Evolutionary conservation across 1,140 invertebrate genomes (phyloP), one percentile per base, ranked within the genome.

Genomic region (Hycleus phaleratus): DNA sequence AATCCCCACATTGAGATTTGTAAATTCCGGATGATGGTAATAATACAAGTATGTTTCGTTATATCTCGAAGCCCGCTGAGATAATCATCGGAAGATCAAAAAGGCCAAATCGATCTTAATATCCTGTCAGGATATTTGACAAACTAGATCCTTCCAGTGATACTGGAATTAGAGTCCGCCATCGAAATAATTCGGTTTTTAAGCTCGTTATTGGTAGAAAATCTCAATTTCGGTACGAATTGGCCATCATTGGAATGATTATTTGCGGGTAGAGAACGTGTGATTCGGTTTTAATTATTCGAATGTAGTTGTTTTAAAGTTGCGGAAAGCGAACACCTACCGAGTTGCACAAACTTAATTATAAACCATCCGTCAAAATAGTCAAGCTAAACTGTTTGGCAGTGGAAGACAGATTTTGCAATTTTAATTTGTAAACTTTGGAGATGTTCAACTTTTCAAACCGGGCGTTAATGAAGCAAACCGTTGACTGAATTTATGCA

Each of bases 401-500:
- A 50, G 45, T 49, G 58, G 51, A 59, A 59, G 58, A 59, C 58
- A 55, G 51, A 59, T 59, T 59, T 59, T 59, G 58, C 58, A 59
- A 59, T 59, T 59, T 59, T 59, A 59, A 59, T 59, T 59, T 59
- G 52, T 40, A 59, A 59, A 59, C 58, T 59, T 59, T 55, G 51
- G 40, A 32, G 58, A 59, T 59, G 58, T 59, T 59, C 50, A 55
- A 46, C 47, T 59, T 54, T 51, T 46, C 44, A 52, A 51, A 52
- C 58, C 50, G 38, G 49, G 45, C 54, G 55, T 59, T 59, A 59
- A 59, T 50, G 58, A 59, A 59, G 51, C 46, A 59, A 46, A 55
- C 53, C 46, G 52, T 59, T 49, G 52, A 45, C 58, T 44, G 54
- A 58, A 24, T 26, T 48, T 43, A 46, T 52, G 24, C 11, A 32